Percentiles rank a stretch among this genome's conserved stretches.
These are phyloP conservation scores for Sebastes matsubarae DNA, from an alignment of 2,797 vertebrate genomes.

Conservation along the genomic window DNA sequence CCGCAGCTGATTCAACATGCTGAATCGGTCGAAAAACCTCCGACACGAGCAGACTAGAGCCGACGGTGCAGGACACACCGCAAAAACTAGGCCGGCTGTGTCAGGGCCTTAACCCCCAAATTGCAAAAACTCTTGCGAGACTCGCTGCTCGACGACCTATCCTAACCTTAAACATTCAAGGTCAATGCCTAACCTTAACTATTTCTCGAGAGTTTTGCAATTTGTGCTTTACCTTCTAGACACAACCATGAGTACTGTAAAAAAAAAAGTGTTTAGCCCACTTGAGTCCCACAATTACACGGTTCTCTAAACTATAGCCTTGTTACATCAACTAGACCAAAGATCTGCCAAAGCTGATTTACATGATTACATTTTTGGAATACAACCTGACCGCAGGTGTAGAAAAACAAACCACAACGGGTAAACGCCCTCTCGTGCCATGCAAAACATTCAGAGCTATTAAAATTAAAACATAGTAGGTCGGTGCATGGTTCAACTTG, in stretches of 20 bases:
- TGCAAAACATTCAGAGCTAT: not conserved
- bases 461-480: not conserved
- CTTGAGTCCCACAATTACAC: not conserved
- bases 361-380: not conserved
- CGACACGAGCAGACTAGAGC: no score
- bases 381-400: not conserved
- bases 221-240: no score
- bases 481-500: slow-evolving; percentile 11
- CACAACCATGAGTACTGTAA: not conserved
- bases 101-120: no score
- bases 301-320: not conserved
- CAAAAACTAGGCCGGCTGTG: no score
- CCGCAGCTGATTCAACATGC: no score
- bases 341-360: not conserved
- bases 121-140: no score
- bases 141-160: no score
- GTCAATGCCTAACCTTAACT: no score
- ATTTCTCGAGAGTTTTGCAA: no score
- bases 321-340: not conserved
- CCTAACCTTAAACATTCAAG: no score
- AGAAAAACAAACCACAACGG: not conserved
- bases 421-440: not conserved
- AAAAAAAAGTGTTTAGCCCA: not conserved
- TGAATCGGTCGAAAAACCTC: no score
- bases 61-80: no score